Conservation (phyloP, 92 coral and sea anemone species). For the Virgularia gustaviana region DNA sequence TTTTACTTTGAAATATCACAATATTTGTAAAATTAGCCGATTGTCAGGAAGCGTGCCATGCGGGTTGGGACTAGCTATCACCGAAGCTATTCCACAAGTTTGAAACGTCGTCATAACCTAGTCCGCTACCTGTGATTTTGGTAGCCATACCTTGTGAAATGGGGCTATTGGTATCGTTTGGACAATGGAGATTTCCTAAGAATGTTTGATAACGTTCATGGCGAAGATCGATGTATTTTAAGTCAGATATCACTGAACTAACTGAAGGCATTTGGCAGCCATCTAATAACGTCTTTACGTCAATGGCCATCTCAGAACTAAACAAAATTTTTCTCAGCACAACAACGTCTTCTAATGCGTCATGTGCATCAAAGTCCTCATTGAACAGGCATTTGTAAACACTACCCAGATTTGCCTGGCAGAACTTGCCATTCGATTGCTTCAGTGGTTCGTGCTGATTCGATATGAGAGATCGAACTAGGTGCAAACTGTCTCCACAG, state of each 20-base stretch:
- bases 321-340: conserved; percentile 45
- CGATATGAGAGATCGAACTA: too few relatives aligned
- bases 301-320: conserved; percentile 11
- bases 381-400: conserved; percentile 44
- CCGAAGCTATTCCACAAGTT: not conserved
- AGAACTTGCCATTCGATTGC: conserved; percentile 19
- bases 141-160: too few relatives aligned
- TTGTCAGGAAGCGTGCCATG: too few relatives aligned
- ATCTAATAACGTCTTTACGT: not conserved
- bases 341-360: conserved; percentile 50
- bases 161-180: too few relatives aligned
- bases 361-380: conserved; percentile 47
- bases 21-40: too few relatives aligned
- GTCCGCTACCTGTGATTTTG: not conserved
- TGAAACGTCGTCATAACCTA: not conserved
- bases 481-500: not conserved
- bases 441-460: too few relatives aligned
- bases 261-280: not conserved
- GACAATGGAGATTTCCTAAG: not conserved
- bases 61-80: too few relatives aligned
- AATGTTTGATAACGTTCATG: too few relatives aligned
- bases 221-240: not conserved
- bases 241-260: not conserved
- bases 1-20: too few relatives aligned
- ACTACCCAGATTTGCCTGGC: conserved; percentile 27